phyloP scores from a whole-genome alignment of 2,113 vertebrate species.

The Microtus pennsylvanicus region DNA sequence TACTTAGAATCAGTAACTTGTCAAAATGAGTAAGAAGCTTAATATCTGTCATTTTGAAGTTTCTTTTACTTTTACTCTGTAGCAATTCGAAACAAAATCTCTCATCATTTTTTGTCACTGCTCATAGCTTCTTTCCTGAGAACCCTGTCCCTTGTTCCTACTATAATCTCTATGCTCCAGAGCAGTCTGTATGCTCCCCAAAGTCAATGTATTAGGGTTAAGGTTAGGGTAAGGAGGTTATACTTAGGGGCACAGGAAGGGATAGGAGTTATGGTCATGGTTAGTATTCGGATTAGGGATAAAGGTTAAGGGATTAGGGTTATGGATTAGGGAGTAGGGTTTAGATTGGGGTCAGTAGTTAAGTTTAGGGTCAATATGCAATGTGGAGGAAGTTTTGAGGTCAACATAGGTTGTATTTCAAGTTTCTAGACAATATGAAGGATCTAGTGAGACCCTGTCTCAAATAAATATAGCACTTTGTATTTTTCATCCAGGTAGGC shows the following conservation, averaged over 20 bases:
- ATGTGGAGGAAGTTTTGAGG: background rate
- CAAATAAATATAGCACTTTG: background rate
- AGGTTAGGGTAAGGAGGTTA: too few species aligned
- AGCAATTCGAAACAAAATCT: background rate
- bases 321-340: too few species aligned
- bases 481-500: background rate
- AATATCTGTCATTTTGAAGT: background rate
- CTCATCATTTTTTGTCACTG: background rate
- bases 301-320: too few species aligned
- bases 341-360: too few species aligned
- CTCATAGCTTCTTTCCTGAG: background rate
- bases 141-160: background rate
- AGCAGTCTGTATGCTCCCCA: background rate
- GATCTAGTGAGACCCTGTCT: background rate
- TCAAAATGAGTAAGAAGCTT: background rate
- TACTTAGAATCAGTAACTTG: background rate
- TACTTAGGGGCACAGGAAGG: too few species aligned
- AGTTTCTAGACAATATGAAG: background rate
- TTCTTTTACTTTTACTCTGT: background rate
- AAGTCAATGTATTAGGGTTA: background rate
- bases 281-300: too few species aligned
- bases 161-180: background rate
- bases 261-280: too few species aligned
- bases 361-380: background rate
- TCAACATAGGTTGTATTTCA: background rate